A percentile compares a stretch with the other conserved stretches of the same genome.
Evolutionary conservation across 1,140 invertebrate species (phyloP).

Genomic region (Vanessa atalanta): DNA sequence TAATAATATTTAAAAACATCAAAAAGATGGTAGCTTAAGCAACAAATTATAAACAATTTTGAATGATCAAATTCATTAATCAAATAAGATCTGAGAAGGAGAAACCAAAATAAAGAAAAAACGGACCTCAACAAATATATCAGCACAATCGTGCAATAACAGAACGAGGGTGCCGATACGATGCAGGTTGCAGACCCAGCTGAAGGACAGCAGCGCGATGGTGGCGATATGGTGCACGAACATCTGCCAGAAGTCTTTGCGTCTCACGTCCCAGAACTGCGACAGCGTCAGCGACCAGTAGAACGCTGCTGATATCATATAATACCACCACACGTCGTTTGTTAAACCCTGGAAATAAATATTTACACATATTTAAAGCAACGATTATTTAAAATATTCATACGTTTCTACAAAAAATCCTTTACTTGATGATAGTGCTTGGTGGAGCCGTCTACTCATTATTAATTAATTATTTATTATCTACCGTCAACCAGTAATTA

Average conservation of each 20-base stretch:
- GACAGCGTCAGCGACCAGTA: slow-evolving; percentile 97
- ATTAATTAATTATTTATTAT: too few relatives aligned
- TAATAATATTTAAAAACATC: too few relatives aligned
- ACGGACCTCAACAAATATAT: slow-evolving; percentile 94
- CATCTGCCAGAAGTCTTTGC: slow-evolving; percentile 99
- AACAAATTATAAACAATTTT: too few relatives aligned
- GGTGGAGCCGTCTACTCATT: too few relatives aligned
- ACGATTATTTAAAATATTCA: too few relatives aligned
- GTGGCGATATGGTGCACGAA: slow-evolving; percentile 98
- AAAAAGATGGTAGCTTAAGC: too few relatives aligned
- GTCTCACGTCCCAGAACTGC: slow-evolving; percentile 95
- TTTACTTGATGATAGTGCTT: too few relatives aligned
- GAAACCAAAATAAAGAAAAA: not conserved
- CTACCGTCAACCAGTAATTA: too few relatives aligned
- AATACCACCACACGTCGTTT: slow-evolving; percentile 95
- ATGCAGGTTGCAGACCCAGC: slow-evolving; percentile 96
- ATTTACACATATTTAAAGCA: too few relatives aligned
- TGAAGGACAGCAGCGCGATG: slow-evolving; percentile 93
- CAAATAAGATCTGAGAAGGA: too few relatives aligned
- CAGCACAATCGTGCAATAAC: slow-evolving; percentile 95
- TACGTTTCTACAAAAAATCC: too few relatives aligned
- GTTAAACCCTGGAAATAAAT: slow-evolving; percentile 45
- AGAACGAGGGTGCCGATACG: slow-evolving; percentile 95
- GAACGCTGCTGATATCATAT: slow-evolving; percentile 96
- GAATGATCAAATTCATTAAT: too few relatives aligned